Base-by-base conservation (phyloP, 2,888 invertebrate genomes). In the Endomychus coccineus region DNA sequence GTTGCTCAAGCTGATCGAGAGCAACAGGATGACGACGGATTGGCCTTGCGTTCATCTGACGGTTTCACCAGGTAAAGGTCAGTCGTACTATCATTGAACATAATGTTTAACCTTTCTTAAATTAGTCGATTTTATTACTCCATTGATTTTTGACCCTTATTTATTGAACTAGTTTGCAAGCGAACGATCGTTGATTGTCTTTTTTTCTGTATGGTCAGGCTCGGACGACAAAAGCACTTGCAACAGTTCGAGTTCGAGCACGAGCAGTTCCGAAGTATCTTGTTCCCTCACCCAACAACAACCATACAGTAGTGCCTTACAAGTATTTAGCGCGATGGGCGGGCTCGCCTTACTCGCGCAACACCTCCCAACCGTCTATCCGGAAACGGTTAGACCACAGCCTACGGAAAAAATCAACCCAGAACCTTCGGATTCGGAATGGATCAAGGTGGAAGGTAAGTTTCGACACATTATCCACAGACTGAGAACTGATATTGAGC, bases 271-370 rank as follows among this genome's bases (percentile, higher is more conserved):
- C 6, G 36, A 32, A 13, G 14, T 29, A 11, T 16, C 10, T 9
- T 12, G 28, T 4, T 42, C 44, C 21, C 36, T 49, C 36, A 36
- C 46, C 27, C 49, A 54, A 27, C 53, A 55, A 32, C 50, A 50
- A 38, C 57, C 63, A 10, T 55, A 71, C 34, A 68, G 69, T 43
- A 71, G 69, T 50, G 78, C 86, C 34, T 70, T 92, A 52, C 85
- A 89, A 55, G 82, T 86, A 50, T 94, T 95, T 68, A 89, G 90
- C 33, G 77, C 80, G 43, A 80, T 83, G 48, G 92, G 92, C 38
- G 94, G 94, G 2, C 71, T 95, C 38, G 89, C 89, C 9, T 71
- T 92, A 40, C 70, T 95, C 41, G 92, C 94, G 0, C 84, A 87
- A 55, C 84, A 90, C 50, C 71, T 95, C 54, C 92, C 92, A 1